Evolutionary conservation across 2,888 invertebrate genomes (phyloP), one percentile per base, ranked within the genome.

Genomic region (Drosophila histrio): DNA sequence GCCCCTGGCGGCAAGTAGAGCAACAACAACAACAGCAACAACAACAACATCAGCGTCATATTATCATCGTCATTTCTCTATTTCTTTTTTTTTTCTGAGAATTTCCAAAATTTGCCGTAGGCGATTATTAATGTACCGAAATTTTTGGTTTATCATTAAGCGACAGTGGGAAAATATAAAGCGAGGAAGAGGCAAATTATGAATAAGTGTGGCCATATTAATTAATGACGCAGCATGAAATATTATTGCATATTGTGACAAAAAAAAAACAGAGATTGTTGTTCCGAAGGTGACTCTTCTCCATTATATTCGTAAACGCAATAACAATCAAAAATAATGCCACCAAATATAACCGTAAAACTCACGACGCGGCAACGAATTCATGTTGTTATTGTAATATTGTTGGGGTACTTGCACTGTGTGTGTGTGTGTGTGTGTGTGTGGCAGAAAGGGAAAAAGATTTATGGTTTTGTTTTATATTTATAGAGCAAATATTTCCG

Each of bases 321-420:
- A 79, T 77, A 65, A 77, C 66, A 68, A 77, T 77, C 65, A 79
- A 77, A 79, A 72, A 68, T 77, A 77, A 77, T 65, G 77, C 65
- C 77, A 62, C 60, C 73, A 69, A 68, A 68, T 71, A 66, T 62
- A 63, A 66, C 53, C 72, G 65, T 77, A 77, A 72, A 72, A 64
- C 36, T 39, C 41, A 43, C 43, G 39, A 63, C 43, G 41, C 47
- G 46, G 13, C 58, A 32, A 41, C 21, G 19, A 19, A 41, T 50
- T 58, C 56, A 41, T 32, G 22, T 57, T 50, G 28, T 56, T 19
- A 2, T 38, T 28, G 22, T 22, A 34, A 21, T 30, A 21, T 54
- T 56, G 44, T 44, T 56, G 60, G 24, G 63, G 49, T 72, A 43
- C 53, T 49, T 53, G 41, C 62, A 54, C 57, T 53, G 19, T 4